A percentile compares a stretch with the other conserved stretches of the same genome.
Conservation (phyloP, 2,888 invertebrate genomes). For the Malacosoma neustria region DNA sequence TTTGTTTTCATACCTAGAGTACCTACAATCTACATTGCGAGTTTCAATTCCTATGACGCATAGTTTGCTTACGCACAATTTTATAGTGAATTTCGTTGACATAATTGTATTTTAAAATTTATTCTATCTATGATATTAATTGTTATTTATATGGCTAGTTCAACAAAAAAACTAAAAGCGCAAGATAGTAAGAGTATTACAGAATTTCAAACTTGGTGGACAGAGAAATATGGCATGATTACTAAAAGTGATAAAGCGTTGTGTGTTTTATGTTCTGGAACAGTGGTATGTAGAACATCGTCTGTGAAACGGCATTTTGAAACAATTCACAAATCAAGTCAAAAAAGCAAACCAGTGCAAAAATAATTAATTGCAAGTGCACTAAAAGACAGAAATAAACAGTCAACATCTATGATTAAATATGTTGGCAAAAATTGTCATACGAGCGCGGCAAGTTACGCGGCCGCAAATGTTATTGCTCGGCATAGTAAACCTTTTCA, state of each 20-base stretch:
- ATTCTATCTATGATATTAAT: slow-evolving; percentile 9
- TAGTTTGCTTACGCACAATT: slow-evolving; percentile 10
- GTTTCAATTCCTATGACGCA: slow-evolving; percentile 10
- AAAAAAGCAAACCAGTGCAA: slow-evolving; percentile 14
- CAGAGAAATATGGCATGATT: slow-evolving; percentile 24
- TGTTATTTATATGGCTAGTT: slow-evolving; percentile 11
- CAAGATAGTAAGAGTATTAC: slow-evolving; percentile 13
- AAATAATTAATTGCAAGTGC: slow-evolving; percentile 11
- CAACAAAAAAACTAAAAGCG: slow-evolving; percentile 14
- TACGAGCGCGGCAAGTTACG: slow-evolving; percentile 15
- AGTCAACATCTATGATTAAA: slow-evolving; percentile 13
- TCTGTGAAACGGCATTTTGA: slow-evolving; percentile 14
- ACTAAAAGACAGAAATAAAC: slow-evolving; percentile 14
- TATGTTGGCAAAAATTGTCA: slow-evolving; percentile 13
- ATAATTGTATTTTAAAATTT: slow-evolving; percentile 5
- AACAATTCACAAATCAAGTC: slow-evolving; percentile 13
- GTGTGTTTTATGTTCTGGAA: slow-evolving; percentile 23
- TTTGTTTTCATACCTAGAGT: slow-evolving; percentile 5
- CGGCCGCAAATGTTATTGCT: slow-evolving; percentile 13
- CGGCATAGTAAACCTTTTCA: slow-evolving; percentile 13
- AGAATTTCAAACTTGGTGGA: slow-evolving; percentile 26
- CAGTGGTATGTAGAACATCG: slow-evolving; percentile 14
- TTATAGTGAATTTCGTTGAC: slow-evolving; percentile 7
- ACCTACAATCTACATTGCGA: no score
- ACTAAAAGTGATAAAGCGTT: slow-evolving; percentile 24